A percentile compares a stretch with the other conserved stretches of the same genome.
phyloP scores from a whole-genome alignment of 2,888 invertebrate species.

The Rosalia funebris region DNA sequence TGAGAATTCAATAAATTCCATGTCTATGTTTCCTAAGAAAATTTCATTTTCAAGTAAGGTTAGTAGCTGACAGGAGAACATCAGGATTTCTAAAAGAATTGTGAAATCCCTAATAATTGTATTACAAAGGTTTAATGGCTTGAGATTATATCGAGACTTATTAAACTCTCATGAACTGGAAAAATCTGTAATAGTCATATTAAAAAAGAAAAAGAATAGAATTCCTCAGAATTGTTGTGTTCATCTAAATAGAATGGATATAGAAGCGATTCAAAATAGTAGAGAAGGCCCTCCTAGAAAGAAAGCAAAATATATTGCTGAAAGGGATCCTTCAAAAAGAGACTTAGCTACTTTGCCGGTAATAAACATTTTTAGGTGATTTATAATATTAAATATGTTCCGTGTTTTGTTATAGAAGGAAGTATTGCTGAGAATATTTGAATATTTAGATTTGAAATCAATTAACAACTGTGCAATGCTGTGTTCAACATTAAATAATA shows the following conservation, averaged over 20 bases:
- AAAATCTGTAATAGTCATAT: slow-evolving; percentile 10
- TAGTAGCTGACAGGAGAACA: slow-evolving; percentile 30
- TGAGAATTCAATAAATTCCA: no score
- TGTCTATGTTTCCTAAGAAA: slow-evolving; percentile 6
- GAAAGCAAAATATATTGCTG: slow-evolving; percentile 38
- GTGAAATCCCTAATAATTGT: slow-evolving; percentile 28
- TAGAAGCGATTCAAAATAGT: slow-evolving; percentile 26
- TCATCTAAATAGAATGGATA: slow-evolving; percentile 31
- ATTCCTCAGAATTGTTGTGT: background rate
- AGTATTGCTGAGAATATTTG: slow-evolving; percentile 50
- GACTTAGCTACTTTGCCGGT: slow-evolving; percentile 44
- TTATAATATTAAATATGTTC: background rate
- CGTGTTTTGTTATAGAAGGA: slow-evolving; percentile 45
- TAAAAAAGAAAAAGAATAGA: background rate
- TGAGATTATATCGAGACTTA: slow-evolving; percentile 10
- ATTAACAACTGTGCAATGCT: slow-evolving; percentile 50
- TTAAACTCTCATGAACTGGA: slow-evolving; percentile 14
- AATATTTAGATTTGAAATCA: slow-evolving; percentile 51
- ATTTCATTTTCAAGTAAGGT: background rate
- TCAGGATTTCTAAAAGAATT: slow-evolving; percentile 23
- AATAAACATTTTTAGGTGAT: no score
- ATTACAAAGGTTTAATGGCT: slow-evolving; percentile 22
- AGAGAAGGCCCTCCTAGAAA: slow-evolving; percentile 41
- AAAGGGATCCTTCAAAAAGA: slow-evolving; percentile 36
- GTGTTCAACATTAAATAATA: slow-evolving; percentile 51